Base-by-base conservation (phyloP, 2,797 vertebrate species). In the Micropoecilia bifurca region DNA sequence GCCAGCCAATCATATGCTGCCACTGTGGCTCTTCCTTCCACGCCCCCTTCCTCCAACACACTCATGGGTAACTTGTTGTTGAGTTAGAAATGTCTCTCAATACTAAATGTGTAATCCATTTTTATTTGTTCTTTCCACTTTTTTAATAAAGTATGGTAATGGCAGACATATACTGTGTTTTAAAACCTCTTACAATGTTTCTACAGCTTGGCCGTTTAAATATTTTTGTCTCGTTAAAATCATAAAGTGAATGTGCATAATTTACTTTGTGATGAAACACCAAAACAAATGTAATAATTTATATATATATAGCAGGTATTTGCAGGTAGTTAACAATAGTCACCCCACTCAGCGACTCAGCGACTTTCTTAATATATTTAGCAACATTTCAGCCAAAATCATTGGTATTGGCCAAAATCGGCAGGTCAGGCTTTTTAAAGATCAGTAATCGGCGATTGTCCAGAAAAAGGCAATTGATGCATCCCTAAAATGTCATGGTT, bases 1-100 rank as follows among this genome's bases (percentile, higher is more conserved):
- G 85, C 93, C 89, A 95, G 95, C 95, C 97, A 96, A 90, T 97
- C 98, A 25, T 99, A 99, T 0, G 98, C 98, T 75, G 98, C 98
- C 68, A 98, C 98, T 0, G 97, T 97, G 80, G 98, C 98, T 80
- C 96, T 97, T 71, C 95, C 96, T 71, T 97, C 97, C 46, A 90
- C 95, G 0, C 95, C 94, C 4, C 95, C 97, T n/a, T 95, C 96
- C 69, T 95, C 97, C 81, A 95, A 96, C 0, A 97, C 97, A 8
- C 95, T 98, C 84, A 96, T 97, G 90, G 98, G 98, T 98, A 92
- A 84, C 7, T 0, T 22, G 33, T 33, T 55, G 25, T n/a, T 36
- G n/a, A 4, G 7, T 6, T 59, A 4, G 20, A 59, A 59, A 59
- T 59, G 16, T 18, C 25, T 18, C 39, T 63, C 48, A 3, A 30